phyloP scores from a whole-genome alignment of 2,113 vertebrate species.

The Prionailurus bengalensis region DNA sequence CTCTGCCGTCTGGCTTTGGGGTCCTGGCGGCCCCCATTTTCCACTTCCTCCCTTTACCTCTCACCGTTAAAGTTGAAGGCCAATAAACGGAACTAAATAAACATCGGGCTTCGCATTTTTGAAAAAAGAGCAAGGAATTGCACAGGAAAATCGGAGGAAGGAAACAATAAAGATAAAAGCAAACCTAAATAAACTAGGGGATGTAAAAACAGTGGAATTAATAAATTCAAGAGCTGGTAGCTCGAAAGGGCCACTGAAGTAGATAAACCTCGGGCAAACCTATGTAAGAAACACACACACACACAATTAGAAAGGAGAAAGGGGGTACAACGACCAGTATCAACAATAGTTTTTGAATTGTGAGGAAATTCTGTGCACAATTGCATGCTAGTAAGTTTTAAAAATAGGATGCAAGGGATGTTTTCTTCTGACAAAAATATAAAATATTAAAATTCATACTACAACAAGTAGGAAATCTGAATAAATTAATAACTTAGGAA shows the following conservation, averaged over 20 bases:
- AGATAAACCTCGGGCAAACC: constrained; percentile 67
- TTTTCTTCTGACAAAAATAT: constrained; percentile 36
- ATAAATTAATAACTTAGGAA: constrained; percentile 57
- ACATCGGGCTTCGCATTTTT: constrained; percentile 48
- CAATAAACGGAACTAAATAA: constrained; percentile 41
- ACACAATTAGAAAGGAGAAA: constrained; percentile 73
- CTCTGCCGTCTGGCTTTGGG: background rate
- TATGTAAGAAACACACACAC: constrained; percentile 64
- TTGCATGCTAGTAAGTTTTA: constrained; percentile 52
- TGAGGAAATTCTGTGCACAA: constrained; percentile 58
- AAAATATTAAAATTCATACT: constrained; percentile 64
- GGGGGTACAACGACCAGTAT: constrained; percentile 55
- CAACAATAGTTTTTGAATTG: constrained; percentile 67
- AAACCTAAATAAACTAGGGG: constrained; percentile 66
- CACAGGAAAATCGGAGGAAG: constrained; percentile 57
- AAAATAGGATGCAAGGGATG: constrained; percentile 36
- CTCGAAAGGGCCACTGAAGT: constrained; percentile 76
- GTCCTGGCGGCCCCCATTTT: background rate
- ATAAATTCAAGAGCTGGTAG: constrained; percentile 66
- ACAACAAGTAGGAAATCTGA: constrained; percentile 56
- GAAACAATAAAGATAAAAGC: constrained; percentile 75
- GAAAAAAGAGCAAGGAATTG: constrained; percentile 56
- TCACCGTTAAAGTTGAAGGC: constrained; percentile 57
- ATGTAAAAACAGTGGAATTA: constrained; percentile 73
- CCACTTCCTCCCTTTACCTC: constrained; percentile 7